These are phyloP conservation scores for Chelonus formosanus DNA, from an alignment of 2,888 invertebrate species.

Conservation along the genomic window DNA sequence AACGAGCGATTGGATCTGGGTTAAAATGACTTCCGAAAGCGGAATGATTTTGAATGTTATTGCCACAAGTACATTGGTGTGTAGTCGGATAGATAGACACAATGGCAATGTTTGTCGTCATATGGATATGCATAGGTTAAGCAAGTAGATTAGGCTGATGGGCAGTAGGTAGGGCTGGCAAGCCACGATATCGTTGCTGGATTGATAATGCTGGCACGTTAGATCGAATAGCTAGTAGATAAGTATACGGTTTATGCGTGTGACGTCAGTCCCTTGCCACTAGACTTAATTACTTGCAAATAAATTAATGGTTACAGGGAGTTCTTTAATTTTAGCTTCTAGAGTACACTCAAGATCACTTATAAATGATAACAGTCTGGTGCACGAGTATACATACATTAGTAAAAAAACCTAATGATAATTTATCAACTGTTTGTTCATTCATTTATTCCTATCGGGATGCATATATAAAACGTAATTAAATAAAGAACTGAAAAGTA, in stretches of 20 bases:
- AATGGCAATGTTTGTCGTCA: conserved; percentile 51
- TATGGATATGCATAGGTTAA: conserved; percentile 45
- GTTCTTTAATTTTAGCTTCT: conserved; percentile 11
- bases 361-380: background rate
- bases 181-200: conserved; percentile 54
- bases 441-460: too few relatives aligned
- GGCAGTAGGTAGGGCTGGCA: conserved; percentile 47
- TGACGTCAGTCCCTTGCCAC: conserved; percentile 39
- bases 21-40: too few relatives aligned
- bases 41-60: too few relatives aligned
- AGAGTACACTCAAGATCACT: too few relatives aligned
- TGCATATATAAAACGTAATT: too few relatives aligned
- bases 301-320: conserved; percentile 42
- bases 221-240: conserved; percentile 42
- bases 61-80: conserved; percentile 48
- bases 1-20: too few relatives aligned
- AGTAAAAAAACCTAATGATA: too few relatives aligned
- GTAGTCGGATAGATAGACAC: conserved; percentile 53
- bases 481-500: too few relatives aligned
- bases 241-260: conserved; percentile 47
- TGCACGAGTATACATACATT: background rate
- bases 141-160: conserved; percentile 53
- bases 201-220: conserved; percentile 50
- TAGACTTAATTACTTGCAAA: conserved; percentile 51
- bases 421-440: too few relatives aligned